Base-by-base conservation (phyloP, 2,797 vertebrate species). In the Gymnothorax javanicus region DNA sequence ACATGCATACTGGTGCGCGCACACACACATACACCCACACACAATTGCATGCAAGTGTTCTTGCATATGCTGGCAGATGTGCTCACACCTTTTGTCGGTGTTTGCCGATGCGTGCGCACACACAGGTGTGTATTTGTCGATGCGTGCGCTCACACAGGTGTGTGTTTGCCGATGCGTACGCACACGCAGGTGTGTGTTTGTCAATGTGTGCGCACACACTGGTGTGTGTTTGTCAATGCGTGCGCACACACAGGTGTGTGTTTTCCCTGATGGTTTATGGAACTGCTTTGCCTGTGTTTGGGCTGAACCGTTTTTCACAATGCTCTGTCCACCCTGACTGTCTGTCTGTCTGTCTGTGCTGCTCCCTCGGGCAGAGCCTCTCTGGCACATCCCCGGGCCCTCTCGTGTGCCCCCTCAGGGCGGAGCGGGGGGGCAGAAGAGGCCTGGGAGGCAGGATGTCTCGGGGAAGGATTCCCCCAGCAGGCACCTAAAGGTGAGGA, bases 401-500 rank as follows among this genome's bases (percentile, higher is more conserved):
- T 93, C 96, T 52, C 94, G 97, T 84, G 93, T 94, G 59, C 93
- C 94, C 0, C 92, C 93, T 9, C 69, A 88, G 52, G 90, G 87
- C 88, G 92, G 90, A 4, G 91, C 92, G 77, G 94, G 91, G 27
- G 94, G 93, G 5, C 95, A 93, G 90, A 97, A 97, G 90, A 95
- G 96, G 62, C 9, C 92, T 0, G 86, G 93, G 91, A 94, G 96
- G 89, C 97, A 97, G 92, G 97, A 99, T 9, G 54, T 93, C 27
- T 92, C 93, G 0, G 97, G 96, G 84, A 98, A 97, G 92, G 97
- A 97, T 83, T 98, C 97, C 83, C 97, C 97, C 86, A 97, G 96
- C 94, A 95, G 97, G 77, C 96, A 97, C 92, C 95, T 96, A n/a
- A 98, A 97, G 96, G 98, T 98, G 90, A 95, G 95, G 89, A 43